Conservation (phyloP, 2,797 vertebrate species). For the Anableps anableps region DNA sequence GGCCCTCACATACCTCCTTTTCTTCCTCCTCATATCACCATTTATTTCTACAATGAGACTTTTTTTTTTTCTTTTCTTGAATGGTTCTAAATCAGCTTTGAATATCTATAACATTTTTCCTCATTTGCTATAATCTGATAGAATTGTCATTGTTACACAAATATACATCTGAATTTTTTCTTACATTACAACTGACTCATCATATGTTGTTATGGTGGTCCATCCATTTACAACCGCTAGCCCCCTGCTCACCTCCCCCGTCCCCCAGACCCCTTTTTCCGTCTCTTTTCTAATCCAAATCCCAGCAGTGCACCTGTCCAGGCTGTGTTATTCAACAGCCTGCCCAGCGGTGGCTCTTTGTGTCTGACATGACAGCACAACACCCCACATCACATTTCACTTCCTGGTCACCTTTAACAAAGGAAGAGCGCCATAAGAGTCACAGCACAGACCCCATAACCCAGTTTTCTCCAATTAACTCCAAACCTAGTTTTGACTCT, state of each 20-base stretch:
- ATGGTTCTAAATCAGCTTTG: not conserved
- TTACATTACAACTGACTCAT: not conserved
- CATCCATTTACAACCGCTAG: slow-evolving; percentile 8
- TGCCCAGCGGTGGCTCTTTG: slow-evolving; percentile 53
- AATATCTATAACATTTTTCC: not conserved
- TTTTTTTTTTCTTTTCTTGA: not conserved
- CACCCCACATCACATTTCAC: slow-evolving; percentile 30
- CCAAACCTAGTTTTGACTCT: slow-evolving; percentile 38
- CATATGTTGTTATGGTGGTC: slow-evolving; percentile 10
- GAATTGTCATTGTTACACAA: not conserved
- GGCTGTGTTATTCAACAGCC: slow-evolving; percentile 28
- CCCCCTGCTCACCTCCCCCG: not conserved
- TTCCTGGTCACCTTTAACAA: slow-evolving; percentile 43
- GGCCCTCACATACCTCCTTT: not conserved
- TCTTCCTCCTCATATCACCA: not conserved
- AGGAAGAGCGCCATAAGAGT: slow-evolving; percentile 25
- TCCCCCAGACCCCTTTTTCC: slow-evolving; percentile 24
- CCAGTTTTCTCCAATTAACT: slow-evolving; percentile 53
- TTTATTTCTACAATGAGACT: slow-evolving; percentile 1
- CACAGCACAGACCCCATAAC: slow-evolving; percentile 51
- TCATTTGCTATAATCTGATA: not conserved
- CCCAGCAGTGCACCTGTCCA: slow-evolving; percentile 51
- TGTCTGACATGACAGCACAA: slow-evolving; percentile 25
- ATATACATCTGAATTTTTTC: not conserved
- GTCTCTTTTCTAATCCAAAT: slow-evolving; percentile 62